Evolutionary conservation across 35 echinoderm and acorn worm species (phyloP).

Genomic region (Amphiura filiformis): DNA sequence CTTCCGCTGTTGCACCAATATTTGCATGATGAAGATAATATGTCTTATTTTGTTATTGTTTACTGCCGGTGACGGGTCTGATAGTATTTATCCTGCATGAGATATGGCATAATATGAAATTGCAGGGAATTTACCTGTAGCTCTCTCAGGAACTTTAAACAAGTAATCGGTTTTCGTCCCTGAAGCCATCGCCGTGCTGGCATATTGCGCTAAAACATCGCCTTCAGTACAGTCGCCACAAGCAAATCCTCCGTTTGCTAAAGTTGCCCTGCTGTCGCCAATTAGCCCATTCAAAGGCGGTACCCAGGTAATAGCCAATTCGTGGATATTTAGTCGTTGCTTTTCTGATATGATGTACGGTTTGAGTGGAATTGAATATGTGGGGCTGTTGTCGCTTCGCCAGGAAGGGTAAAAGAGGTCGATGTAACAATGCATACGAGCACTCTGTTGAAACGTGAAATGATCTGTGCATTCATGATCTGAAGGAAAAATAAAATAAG

Average conservation of each 20-base stretch:
- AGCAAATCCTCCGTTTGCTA: neutral
- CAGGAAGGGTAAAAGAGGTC: slow-evolving; percentile 80
- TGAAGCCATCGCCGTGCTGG: slow-evolving; percentile 32
- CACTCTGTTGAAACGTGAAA: slow-evolving; percentile 78
- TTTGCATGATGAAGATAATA: too few species aligned
- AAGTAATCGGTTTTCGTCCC: neutral
- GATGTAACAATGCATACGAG: slow-evolving; percentile 97
- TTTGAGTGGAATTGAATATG: neutral
- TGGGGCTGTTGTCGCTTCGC: slow-evolving; percentile 7
- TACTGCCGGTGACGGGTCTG: too few species aligned
- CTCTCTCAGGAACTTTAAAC: too few species aligned
- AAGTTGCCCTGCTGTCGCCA: neutral
- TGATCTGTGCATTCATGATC: slow-evolving; percentile 74
- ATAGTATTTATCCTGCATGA: too few species aligned
- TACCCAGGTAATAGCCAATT: slow-evolving; percentile 62
- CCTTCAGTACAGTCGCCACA: slow-evolving; percentile 28
- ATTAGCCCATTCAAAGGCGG: slow-evolving; percentile 42
- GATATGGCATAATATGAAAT: too few species aligned
- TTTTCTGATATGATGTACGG: slow-evolving; percentile 27
- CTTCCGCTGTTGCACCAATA: too few species aligned
- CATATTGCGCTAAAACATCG: slow-evolving; percentile 62
- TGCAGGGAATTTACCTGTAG: too few species aligned
- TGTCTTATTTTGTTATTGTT: too few species aligned
- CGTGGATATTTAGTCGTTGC: slow-evolving; percentile 19
- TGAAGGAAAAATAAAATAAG: slow-evolving; percentile 19